These are phyloP conservation scores for Platerodrilus igneus DNA, from an alignment of 2,888 invertebrate species.

Conservation along the genomic window DNA sequence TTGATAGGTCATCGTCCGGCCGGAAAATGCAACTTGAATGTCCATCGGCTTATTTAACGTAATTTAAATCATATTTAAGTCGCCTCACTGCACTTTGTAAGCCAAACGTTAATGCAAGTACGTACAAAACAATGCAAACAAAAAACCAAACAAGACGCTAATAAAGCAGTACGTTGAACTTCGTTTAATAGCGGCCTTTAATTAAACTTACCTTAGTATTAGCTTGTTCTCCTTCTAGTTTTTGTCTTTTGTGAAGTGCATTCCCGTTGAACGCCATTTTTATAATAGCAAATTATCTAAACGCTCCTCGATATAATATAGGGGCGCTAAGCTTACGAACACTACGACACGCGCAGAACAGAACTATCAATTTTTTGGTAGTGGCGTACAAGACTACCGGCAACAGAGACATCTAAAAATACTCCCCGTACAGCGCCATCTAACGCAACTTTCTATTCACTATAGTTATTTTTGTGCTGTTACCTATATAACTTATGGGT, in stretches of 20 bases:
- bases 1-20: slow-evolving; percentile 32
- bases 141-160: slow-evolving; percentile 2
- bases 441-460: not conserved
- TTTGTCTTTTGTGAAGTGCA: slow-evolving; percentile 52
- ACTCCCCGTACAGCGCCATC: not conserved
- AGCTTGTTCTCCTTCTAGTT: slow-evolving; percentile 47
- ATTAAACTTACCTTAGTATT: slow-evolving; percentile 50
- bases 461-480: too few relatives aligned
- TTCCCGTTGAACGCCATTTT: slow-evolving; percentile 71
- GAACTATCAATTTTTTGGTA: slow-evolving; percentile 39
- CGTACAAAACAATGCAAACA: not conserved
- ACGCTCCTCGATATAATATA: too few relatives aligned
- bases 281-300: too few relatives aligned
- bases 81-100: not conserved
- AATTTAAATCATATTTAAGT: slow-evolving; percentile 1
- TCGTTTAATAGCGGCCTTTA: too few relatives aligned
- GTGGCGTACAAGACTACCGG: not conserved
- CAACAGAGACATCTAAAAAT: not conserved
- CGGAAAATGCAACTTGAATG: not conserved
- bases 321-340: slow-evolving; percentile 37
- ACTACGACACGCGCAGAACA: slow-evolving; percentile 45
- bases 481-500: too few relatives aligned
- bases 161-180: not conserved
- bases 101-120: slow-evolving; percentile 4
- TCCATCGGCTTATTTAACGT: slow-evolving; percentile 1